phyloP scores from a whole-genome alignment of 2,113 vertebrate species.

The Struthidea cinerea region DNA sequence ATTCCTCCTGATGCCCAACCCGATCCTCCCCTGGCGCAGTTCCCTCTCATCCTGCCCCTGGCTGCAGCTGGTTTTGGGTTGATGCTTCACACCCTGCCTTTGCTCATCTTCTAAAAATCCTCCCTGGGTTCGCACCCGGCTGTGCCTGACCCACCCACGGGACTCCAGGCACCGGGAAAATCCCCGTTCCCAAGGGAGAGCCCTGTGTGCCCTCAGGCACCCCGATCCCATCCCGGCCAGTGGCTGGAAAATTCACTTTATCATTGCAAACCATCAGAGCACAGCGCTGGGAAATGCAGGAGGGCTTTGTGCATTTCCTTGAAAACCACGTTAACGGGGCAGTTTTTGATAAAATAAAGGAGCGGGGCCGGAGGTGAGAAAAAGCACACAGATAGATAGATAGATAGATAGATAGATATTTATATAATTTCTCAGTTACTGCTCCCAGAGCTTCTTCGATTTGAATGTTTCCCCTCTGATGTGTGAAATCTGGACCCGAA shows the following conservation, averaged over 20 bases:
- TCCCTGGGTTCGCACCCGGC: not conserved
- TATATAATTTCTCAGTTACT: not conserved
- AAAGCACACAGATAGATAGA: not conserved
- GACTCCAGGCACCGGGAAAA: not conserved
- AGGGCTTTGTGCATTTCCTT: not conserved
- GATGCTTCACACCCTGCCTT: not conserved
- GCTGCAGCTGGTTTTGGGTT: not conserved
- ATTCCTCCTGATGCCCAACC: not conserved
- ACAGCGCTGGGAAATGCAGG: not conserved
- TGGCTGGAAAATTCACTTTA: not conserved
- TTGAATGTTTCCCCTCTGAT: not conserved
- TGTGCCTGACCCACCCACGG: accelerated
- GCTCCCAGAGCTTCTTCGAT: not conserved
- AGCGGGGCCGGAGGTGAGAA: not conserved
- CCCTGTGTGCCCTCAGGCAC: accelerated
- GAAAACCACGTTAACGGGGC: not conserved
- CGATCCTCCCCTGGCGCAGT: accelerated
- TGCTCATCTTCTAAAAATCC: not conserved
- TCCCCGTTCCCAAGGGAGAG: not conserved
- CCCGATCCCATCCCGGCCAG: not conserved
- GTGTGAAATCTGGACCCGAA: not conserved
- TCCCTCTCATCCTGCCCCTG: not conserved
- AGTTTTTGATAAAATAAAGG: not conserved
- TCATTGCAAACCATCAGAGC: not conserved
- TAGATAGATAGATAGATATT: too few species aligned